Evolutionary conservation across 2,888 invertebrate species (phyloP), one percentile per base, ranked within the genome.

Genomic region (Tetanocera ferruginea): DNA sequence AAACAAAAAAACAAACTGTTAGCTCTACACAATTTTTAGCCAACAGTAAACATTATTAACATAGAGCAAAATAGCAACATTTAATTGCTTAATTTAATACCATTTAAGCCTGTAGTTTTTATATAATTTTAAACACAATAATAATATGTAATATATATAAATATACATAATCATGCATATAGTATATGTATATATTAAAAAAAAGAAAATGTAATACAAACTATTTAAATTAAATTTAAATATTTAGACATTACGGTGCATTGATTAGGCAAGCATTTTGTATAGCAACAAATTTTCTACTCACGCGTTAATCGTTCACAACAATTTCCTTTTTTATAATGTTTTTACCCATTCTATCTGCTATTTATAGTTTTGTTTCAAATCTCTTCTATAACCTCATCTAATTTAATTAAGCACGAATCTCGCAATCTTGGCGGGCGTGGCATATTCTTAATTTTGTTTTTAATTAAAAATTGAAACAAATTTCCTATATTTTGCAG

Each of bases 291-390:
- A 74, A 43, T 49, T 74, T 51, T 64, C 23, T 70, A 43, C 34
- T 64, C 64, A 74, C 74, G 28, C 64, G 64, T 74, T 74, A 51
- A 51, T 19, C 19, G 28, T 66, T 66, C 64, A 74, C 64, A 66
- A 9, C 34, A 43, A 25, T 9, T 62, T 64, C 49, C 49, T 14
- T 69, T 66, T 66, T n/a, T 34, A 19, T 66, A 28, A 31, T 34
- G 17, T 52, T 17, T 49, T 49, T 49, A 9, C 52, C 17, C 52
- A 1, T 28, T 43, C n/a, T 43, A 14, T 19, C 23, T 55, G 51
- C 28, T 60, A 62, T 60, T 43, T 8, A 9, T 52, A 70, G 19
- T 8, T 49, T 28, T 25, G 25, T 49, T 51, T 69, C 5, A 60
- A 25, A 25, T 60, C 8, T 0, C 3, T 14, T 23, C n/a, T n/a